Percentiles rank a stretch among this genome's conserved stretches.
phyloP scores from a whole-genome alignment of 1,140 invertebrate species.

The Stratiolaelaps scimitus region DNA sequence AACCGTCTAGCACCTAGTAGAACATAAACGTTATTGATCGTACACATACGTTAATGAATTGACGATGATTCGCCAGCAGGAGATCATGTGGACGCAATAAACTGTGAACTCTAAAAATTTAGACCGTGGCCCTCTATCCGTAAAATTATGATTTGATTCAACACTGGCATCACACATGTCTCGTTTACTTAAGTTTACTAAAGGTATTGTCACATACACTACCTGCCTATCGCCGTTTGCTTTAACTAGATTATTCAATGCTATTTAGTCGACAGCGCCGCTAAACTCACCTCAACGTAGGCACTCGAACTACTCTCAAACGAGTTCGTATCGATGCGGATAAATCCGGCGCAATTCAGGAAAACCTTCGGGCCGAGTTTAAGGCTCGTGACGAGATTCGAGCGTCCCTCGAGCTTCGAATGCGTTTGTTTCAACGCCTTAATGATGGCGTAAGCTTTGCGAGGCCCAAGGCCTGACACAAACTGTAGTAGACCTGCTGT shows the following conservation, averaged over 20 bases:
- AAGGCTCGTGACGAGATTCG: constrained; percentile 82
- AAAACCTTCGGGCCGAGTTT: constrained; percentile 98
- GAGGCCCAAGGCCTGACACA: constrained; percentile 86
- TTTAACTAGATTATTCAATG: too few relatives aligned
- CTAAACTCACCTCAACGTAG: neutral
- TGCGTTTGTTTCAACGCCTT: constrained; percentile 77
- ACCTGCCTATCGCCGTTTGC: too few relatives aligned
- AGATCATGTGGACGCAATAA: too few relatives aligned
- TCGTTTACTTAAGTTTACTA: too few relatives aligned
- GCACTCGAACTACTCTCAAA: constrained; percentile 53
- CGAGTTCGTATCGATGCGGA: constrained; percentile 92
- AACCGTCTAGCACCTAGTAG: constrained; percentile 91
- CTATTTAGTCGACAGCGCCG: too few relatives aligned
- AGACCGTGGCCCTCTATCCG: too few relatives aligned
- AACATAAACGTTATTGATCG: constrained; percentile 59
- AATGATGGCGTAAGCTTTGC: constrained; percentile 55
- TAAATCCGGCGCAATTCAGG: constrained; percentile 97
- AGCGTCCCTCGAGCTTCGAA: constrained; percentile 80
- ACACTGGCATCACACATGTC: too few relatives aligned
- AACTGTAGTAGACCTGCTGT: constrained; percentile 88
- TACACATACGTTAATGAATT: neutral
- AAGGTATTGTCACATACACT: too few relatives aligned
- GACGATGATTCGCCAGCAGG: neutral
- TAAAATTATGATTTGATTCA: too few relatives aligned
- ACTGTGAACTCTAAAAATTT: too few relatives aligned